These are phyloP conservation scores for Operophtera brumata DNA, from an alignment of 2,888 invertebrate species.

Conservation along the genomic window DNA sequence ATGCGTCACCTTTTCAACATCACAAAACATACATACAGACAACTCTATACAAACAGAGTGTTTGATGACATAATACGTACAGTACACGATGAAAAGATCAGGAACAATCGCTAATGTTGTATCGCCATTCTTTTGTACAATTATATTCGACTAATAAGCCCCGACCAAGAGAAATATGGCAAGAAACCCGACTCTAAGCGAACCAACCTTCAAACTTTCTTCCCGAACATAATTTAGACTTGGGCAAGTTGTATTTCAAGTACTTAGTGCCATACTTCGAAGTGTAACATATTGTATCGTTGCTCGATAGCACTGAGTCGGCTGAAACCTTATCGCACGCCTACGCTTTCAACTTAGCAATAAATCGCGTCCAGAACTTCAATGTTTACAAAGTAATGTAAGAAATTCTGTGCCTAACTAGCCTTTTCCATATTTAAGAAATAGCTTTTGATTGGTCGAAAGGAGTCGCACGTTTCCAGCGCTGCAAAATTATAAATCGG, in stretches of 20 bases:
- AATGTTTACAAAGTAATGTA: conserved; percentile 4
- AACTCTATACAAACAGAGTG: conserved; percentile 14
- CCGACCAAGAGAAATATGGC: neutral
- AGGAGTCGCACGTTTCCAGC: no score
- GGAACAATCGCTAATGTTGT: neutral
- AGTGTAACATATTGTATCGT: conserved; percentile 17
- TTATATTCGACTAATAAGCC: neutral
- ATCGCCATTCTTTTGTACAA: neutral
- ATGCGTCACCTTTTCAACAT: conserved; percentile 58
- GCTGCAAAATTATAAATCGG: no score
- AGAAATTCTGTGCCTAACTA: conserved; percentile 5
- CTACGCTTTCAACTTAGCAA: conserved; percentile 56
- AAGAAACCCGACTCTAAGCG: neutral
- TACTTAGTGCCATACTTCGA: neutral
- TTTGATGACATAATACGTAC: conserved; percentile 10
- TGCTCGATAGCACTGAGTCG: conserved; percentile 17
- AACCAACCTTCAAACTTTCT: conserved; percentile 7
- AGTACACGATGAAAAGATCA: conserved; percentile 12
- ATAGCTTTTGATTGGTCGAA: no score
- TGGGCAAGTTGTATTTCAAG: conserved; percentile 11
- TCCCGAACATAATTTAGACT: conserved; percentile 1
- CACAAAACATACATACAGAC: conserved; percentile 33
- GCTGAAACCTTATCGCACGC: conserved; percentile 55
- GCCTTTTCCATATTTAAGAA: neutral
- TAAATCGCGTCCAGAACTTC: conserved; percentile 31